Evolutionary conservation across 2,888 invertebrate genomes (phyloP).

Genomic region (Ormia ochracea): DNA sequence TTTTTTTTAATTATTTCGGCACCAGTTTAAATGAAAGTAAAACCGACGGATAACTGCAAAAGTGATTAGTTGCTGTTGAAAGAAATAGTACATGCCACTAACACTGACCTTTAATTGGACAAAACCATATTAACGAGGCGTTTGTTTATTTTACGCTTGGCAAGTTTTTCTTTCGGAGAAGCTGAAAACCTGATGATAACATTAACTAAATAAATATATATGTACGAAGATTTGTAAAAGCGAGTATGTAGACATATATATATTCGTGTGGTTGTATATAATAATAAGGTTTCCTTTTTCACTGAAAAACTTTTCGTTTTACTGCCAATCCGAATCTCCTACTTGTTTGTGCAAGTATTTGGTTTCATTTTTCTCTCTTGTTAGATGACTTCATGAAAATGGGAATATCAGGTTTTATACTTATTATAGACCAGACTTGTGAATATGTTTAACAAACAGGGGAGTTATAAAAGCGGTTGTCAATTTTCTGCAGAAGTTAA

Average conservation of each 20-base stretch:
- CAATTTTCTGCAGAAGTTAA: slow-evolving; percentile 19
- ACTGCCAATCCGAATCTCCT: neutral
- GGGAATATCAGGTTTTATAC: slow-evolving; percentile 17
- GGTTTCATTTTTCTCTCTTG: slow-evolving; percentile 49
- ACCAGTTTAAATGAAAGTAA: slow-evolving; percentile 30
- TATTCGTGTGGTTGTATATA: neutral
- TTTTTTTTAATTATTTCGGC: slow-evolving; percentile 4
- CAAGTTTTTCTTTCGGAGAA: slow-evolving; percentile 34
- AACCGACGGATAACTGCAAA: neutral
- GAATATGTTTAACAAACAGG: neutral
- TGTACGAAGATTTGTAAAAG: neutral
- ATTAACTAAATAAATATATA: neutral
- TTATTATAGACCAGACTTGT: neutral
- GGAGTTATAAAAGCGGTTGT: slow-evolving; percentile 56
- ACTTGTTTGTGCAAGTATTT: slow-evolving; percentile 22
- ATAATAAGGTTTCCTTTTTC: neutral
- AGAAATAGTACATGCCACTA: slow-evolving; percentile 27
- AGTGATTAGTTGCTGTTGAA: neutral
- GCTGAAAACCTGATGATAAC: neutral
- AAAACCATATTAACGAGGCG: slow-evolving; percentile 10
- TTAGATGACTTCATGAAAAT: slow-evolving; percentile 18
- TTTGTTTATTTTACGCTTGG: slow-evolving; percentile 16
- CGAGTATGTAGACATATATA: neutral
- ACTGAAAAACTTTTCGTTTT: slow-evolving; percentile 14
- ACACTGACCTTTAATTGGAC: slow-evolving; percentile 56